Evolutionary conservation across 2,888 invertebrate species (phyloP).

Genomic region (Drosophila phalerata): DNA sequence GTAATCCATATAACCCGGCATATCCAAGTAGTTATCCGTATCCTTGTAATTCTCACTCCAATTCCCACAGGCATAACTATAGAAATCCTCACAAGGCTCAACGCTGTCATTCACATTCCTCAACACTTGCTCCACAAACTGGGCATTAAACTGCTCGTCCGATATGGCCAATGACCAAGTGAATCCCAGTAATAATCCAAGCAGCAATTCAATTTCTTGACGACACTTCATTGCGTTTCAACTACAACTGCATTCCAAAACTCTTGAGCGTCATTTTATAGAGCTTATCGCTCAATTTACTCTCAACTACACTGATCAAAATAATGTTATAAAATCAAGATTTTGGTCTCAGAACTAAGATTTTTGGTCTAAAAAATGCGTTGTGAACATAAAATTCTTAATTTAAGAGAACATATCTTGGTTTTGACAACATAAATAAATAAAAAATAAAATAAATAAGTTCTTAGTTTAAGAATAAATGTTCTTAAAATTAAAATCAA

Average conservation of each 20-base stretch:
- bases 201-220: slow-evolving; percentile 27
- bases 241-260: slow-evolving; percentile 31
- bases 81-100: slow-evolving; percentile 79
- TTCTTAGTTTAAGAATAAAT: no score
- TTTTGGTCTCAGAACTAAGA: no score
- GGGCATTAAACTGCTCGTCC: slow-evolving; percentile 27
- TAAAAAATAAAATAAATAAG: no score
- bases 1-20: slow-evolving; percentile 79
- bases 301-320: no score
- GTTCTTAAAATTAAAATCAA: no score
- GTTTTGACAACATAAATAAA: no score
- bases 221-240: slow-evolving; percentile 55
- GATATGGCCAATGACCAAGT: slow-evolving; percentile 13
- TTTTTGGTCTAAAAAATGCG: no score
- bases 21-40: slow-evolving; percentile 62
- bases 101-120: slow-evolving; percentile 64
- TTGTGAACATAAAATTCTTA: no score
- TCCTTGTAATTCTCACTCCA: slow-evolving; percentile 69
- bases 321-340: no score
- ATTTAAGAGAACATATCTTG: no score
- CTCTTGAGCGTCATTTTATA: slow-evolving; percentile 11
- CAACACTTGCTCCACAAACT: slow-evolving; percentile 60
- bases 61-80: slow-evolving; percentile 76
- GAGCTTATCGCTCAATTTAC: slow-evolving; percentile 46
- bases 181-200: slow-evolving; percentile 12